A percentile compares a stretch with the other conserved stretches of the same genome.
Conservation (phyloP, 2,888 invertebrate genomes). For the Teleogryllus oceanicus region DNA sequence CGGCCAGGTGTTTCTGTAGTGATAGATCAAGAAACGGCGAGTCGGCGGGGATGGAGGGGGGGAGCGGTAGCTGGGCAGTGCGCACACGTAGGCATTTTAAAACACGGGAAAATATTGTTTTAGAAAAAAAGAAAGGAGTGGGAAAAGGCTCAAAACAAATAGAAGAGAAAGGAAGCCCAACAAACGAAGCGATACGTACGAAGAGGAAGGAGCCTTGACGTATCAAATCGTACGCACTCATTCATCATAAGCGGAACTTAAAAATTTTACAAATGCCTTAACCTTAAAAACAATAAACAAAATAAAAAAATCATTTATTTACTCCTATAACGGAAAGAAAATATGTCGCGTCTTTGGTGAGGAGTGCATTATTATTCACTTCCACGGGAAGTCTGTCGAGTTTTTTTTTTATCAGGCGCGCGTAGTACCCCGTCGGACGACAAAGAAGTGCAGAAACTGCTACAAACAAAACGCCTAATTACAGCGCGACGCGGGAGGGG, state of each 20-base stretch:
- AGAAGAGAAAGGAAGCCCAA: neutral
- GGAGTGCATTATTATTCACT: constrained; percentile 1
- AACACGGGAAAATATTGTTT: constrained; percentile 1
- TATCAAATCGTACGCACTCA: constrained; percentile 6
- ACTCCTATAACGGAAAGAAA: neutral
- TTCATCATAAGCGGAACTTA: constrained; percentile 10
- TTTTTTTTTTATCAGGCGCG: neutral
- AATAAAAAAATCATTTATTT: neutral
- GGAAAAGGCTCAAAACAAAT: neutral
- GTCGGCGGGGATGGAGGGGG: neutral
- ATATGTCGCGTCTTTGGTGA: neutral
- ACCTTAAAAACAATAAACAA: neutral
- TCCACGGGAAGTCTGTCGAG: neutral
- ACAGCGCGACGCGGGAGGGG: neutral
- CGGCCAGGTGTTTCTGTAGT: constrained; percentile 10
- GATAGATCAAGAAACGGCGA: neutral
- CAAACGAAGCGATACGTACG: neutral
- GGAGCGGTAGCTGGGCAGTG: neutral
- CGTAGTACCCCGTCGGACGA: neutral
- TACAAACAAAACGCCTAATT: constrained; percentile 9
- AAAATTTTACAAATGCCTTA: neutral
- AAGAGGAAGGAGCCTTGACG: neutral
- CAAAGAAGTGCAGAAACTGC: constrained; percentile 8
- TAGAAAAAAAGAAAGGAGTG: neutral
- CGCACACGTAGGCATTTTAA: constrained; percentile 18